phyloP scores from a whole-genome alignment of 2,113 vertebrate species.

The Chauna torquata region DNA sequence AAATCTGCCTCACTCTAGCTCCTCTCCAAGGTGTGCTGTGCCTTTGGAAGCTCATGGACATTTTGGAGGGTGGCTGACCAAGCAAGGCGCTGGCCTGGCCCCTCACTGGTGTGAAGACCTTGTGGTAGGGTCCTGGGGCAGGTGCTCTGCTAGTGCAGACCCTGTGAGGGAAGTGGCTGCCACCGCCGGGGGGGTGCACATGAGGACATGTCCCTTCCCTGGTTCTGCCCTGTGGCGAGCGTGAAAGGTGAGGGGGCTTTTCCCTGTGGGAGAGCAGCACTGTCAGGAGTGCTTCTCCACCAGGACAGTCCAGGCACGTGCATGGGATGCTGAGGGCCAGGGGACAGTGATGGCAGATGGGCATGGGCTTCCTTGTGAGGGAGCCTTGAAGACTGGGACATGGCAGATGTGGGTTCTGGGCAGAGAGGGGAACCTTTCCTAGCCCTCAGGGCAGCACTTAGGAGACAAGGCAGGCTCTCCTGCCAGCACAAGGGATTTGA shows the following conservation, averaged over 20 bases:
- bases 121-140: background rate
- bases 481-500: background rate
- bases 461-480: background rate
- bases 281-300: background rate
- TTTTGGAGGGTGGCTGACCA: background rate
- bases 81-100: background rate
- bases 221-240: background rate
- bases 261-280: rapidly evolving
- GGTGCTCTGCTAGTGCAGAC: background rate
- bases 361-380: background rate
- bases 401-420: background rate
- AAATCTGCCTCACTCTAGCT: background rate
- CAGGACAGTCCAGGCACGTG: background rate
- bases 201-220: background rate
- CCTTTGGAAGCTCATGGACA: background rate
- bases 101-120: background rate
- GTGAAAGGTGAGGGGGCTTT: background rate
- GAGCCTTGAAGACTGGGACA: background rate
- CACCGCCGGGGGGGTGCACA: rapidly evolving
- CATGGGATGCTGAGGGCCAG: background rate
- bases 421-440: background rate
- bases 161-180: background rate
- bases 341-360: background rate
- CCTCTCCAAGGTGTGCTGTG: background rate
- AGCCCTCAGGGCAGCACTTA: background rate